Percentiles rank a stretch among this genome's conserved stretches.
phyloP scores from a whole-genome alignment of 53 echinoderm and acorn worm species.

The Echinometra lucunter region DNA sequence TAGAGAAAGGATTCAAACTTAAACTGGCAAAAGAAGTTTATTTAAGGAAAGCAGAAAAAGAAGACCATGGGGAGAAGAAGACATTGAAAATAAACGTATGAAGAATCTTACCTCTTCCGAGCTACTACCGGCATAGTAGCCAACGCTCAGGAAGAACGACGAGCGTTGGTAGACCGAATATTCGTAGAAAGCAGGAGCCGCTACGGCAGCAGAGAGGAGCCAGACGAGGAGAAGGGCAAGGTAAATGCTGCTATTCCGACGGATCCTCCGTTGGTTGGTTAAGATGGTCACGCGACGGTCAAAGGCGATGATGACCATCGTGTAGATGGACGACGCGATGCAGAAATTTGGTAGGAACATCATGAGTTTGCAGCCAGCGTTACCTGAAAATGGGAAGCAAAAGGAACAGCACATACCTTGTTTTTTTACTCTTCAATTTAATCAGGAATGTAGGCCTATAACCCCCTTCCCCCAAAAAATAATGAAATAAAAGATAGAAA shows the following conservation, averaged over 20 bases:
- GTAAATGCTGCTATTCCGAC: neutral
- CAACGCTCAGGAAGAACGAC: neutral
- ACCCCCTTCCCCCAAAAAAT: too few relatives aligned
- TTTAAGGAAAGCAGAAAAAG: too few relatives aligned
- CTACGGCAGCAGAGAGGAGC: constrained; percentile 46
- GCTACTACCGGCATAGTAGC: neutral
- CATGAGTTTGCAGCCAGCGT: constrained; percentile 73
- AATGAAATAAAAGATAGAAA: too few relatives aligned
- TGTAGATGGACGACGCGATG: constrained; percentile 74
- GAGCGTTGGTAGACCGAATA: constrained; percentile 73
- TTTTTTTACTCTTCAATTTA: too few relatives aligned
- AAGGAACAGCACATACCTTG: neutral
- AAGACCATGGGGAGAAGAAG: too few relatives aligned
- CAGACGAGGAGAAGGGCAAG: constrained; percentile 33
- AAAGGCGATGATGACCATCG: constrained; percentile 70
- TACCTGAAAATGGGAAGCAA: constrained; percentile 56
- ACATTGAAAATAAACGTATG: too few relatives aligned
- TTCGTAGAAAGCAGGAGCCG: constrained; percentile 77
- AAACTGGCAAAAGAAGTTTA: too few relatives aligned
- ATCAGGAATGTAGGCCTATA: too few relatives aligned
- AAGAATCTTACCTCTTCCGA: neutral
- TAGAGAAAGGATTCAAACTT: too few relatives aligned
- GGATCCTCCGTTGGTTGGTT: neutral
- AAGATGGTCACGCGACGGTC: constrained; percentile 72
- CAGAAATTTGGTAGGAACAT: constrained; percentile 83